Percentiles rank a stretch among this genome's conserved stretches.
These are phyloP conservation scores for Cryptotermes secundus DNA, from an alignment of 1,140 invertebrate genomes.

Conservation along the genomic window DNA sequence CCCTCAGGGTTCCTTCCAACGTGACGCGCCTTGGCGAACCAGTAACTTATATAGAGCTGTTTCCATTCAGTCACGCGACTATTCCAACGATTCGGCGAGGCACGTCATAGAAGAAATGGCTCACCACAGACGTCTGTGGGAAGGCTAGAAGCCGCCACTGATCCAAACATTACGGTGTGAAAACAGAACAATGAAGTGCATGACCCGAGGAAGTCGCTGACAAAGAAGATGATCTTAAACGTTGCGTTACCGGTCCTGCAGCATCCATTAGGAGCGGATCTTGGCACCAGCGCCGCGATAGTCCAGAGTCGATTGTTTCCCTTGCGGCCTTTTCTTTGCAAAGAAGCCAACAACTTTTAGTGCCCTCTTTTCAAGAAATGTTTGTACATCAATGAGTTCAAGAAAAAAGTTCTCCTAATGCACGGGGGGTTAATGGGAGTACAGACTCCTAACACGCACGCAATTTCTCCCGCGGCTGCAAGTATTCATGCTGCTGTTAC, in stretches of 20 bases:
- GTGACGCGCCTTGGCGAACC: too few relatives aligned
- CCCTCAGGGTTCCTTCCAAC: too few relatives aligned
- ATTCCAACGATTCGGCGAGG: too few relatives aligned
- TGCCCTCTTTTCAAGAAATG: background rate
- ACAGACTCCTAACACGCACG: background rate
- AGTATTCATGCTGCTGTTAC: background rate
- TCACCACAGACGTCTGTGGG: too few relatives aligned
- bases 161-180: background rate
- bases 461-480: background rate
- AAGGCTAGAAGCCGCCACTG: background rate
- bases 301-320: background rate
- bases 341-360: background rate
- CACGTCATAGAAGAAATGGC: too few relatives aligned
- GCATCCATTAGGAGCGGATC: background rate
- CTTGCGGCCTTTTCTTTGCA: background rate
- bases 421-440: background rate
- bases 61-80: too few relatives aligned
- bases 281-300: background rate
- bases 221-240: background rate
- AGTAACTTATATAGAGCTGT: too few relatives aligned
- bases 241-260: background rate
- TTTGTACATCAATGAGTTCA: background rate
- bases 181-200: background rate
- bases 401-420: background rate
- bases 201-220: background rate